Evolutionary conservation across 2,113 vertebrate genomes (phyloP).

Genomic region (Enhydra lutris): DNA sequence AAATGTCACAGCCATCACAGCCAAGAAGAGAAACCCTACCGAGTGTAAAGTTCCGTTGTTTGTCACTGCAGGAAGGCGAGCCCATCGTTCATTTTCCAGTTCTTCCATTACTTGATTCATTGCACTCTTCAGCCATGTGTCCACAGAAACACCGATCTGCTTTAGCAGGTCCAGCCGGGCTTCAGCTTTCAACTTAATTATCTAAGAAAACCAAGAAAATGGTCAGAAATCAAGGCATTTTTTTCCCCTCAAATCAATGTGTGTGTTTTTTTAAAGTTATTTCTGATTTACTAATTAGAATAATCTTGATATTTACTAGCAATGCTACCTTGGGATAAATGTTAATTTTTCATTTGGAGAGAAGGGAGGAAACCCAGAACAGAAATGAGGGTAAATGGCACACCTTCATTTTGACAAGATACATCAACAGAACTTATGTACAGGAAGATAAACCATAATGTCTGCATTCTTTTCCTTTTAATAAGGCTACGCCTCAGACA

Average conservation of each 20-base stretch:
- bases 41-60: conserved; percentile 92
- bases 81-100: conserved; percentile 98
- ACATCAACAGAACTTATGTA: neutral
- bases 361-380: neutral
- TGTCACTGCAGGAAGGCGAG: conserved; percentile 86
- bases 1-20: neutral
- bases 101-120: conserved; percentile 99
- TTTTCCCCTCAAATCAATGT: neutral
- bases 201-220: conserved; percentile 79
- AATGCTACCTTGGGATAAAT: neutral
- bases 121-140: conserved; percentile 97
- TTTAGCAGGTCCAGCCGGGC: conserved; percentile 94
- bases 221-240: conserved; percentile 35
- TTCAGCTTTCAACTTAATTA: conserved; percentile 96
- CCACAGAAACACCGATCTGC: conserved; percentile 96
- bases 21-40: conserved; percentile 77
- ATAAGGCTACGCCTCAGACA: neutral
- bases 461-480: neutral
- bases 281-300: conserved; percentile 5
- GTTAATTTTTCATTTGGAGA: neutral
- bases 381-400: neutral
- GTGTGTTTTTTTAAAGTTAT: neutral
- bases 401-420: neutral
- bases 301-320: conserved; percentile 22
- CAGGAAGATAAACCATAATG: neutral